Conservation (phyloP, 2,888 invertebrate genomes). For the Crocallis elinguaria region DNA sequence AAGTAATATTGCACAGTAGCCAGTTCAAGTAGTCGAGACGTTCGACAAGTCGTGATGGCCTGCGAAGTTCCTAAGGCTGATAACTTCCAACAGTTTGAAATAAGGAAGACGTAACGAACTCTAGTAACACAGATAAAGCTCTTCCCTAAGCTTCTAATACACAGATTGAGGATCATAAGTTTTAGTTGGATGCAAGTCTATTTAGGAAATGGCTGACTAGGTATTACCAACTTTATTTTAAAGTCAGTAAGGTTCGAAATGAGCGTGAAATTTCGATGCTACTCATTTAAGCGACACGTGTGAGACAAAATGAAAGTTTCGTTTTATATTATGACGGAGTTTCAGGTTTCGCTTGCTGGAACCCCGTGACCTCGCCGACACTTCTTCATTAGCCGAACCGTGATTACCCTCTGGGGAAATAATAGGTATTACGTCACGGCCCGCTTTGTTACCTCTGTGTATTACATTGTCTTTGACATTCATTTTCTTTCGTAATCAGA, state of each 20-base stretch:
- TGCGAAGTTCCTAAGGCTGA: too few relatives aligned
- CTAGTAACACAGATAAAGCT: conserved; percentile 1
- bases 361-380: conserved; percentile 62
- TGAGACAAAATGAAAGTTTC: conserved; percentile 40
- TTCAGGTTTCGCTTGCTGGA: conserved; percentile 33
- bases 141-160: conserved; percentile 7
- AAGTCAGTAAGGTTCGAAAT: conserved; percentile 3
- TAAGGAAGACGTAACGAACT: conserved; percentile 1
- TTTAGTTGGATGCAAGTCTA: conserved; percentile 20
- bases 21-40: too few relatives aligned
- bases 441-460: conserved; percentile 20
- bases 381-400: conserved; percentile 69
- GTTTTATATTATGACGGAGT: conserved; percentile 42
- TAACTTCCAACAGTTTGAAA: not conserved
- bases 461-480: conserved; percentile 23
- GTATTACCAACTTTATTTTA: conserved; percentile 3
- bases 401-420: conserved; percentile 68
- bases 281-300: conserved; percentile 26
- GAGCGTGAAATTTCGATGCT: not conserved
- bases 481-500: not conserved
- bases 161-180: conserved; percentile 19
- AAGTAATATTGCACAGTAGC: too few relatives aligned
- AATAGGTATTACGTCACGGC: conserved; percentile 48
- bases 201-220: not conserved
- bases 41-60: too few relatives aligned